Evolutionary conservation across 2,797 vertebrate genomes (phyloP).

Genomic region (Semaprochilodus insignis): DNA sequence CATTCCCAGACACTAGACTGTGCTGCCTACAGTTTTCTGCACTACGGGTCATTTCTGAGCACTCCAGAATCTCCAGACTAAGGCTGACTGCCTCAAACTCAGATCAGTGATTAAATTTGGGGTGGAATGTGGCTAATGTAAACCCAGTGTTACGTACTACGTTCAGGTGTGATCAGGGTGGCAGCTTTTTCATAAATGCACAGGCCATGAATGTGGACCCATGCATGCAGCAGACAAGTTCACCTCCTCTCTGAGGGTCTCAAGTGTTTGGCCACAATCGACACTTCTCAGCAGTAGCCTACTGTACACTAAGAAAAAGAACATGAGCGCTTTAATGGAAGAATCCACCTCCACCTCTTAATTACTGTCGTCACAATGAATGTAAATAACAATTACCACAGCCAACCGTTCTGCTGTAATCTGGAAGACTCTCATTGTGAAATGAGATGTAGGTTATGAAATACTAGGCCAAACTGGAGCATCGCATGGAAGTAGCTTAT

Average conservation of each 20-base stretch:
- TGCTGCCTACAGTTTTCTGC: too few species aligned
- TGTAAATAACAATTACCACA: slow-evolving; percentile 52
- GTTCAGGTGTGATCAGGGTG: slow-evolving; percentile 31
- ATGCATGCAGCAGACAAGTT: background rate
- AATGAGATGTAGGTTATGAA: slow-evolving; percentile 58
- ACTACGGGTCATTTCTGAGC: background rate
- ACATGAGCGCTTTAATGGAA: slow-evolving; percentile 3
- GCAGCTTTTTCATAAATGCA: slow-evolving; percentile 6
- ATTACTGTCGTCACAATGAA: slow-evolving; percentile 48
- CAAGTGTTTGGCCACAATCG: slow-evolving; percentile 31
- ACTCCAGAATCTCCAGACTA: background rate
- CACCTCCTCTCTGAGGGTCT: slow-evolving; percentile 17
- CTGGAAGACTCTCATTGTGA: slow-evolving; percentile 38
- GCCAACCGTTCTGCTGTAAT: slow-evolving; percentile 44
- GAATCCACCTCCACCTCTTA: slow-evolving; percentile 31
- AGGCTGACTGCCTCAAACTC: background rate
- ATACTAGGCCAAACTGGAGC: slow-evolving; percentile 67
- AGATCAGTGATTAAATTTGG: background rate
- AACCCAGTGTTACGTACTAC: background rate
- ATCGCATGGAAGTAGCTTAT: slow-evolving; percentile 77
- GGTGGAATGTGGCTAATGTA: background rate
- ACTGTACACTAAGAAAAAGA: slow-evolving; percentile 25
- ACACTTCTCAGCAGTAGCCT: background rate
- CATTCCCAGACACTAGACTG: too few species aligned
- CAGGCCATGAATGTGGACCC: background rate